Base-by-base conservation (phyloP, 1,140 invertebrate genomes). In the Polypedilum vanderplanki region DNA sequence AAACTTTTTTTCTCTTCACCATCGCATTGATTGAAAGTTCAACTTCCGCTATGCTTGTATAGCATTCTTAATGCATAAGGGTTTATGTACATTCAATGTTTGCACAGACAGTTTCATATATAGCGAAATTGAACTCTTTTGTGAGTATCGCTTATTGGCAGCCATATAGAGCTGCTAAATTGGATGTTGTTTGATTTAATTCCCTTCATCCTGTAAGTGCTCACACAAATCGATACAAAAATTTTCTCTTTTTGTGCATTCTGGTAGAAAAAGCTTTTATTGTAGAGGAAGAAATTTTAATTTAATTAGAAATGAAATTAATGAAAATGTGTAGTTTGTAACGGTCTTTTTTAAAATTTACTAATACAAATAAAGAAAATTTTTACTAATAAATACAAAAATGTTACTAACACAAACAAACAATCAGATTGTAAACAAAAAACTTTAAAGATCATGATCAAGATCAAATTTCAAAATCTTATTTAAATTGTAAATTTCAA, bases 101-200 rank as follows among this genome's bases (percentile, higher is more conserved):
- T 33, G 24, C 24, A 33, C 24, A 33, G 24, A 33, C 24, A 33
- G 5, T 33, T 46, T 46, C 8, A 46, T 46, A 46, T 46, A 46
- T 15, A 46, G 41, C 4, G 15, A 15, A 57, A 57, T 12, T 33
- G 24, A 33, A 33, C 24, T 33, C 24, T 33, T 33, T 33, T 33
- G 24, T 33, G 1, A 3, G 24, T 33, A 33, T 33, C 24, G 24
- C 24, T n/a, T 57, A 57, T 57, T 57, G 46, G 46, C 46, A 57
- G 46, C 46, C 46, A 57, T 57, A 57, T 57, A 12, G 10, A 57
- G 10, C 46, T 12, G 46, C n/a, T 15, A 57, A 57, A 57, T 57
- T 57, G 46, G 46, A 57, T 57, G 15, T 57, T 57, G 46, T 57
- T 57, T 57, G 46, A n/a, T n/a, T 57, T 57, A 57, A 57, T 57